Evolutionary conservation across 2,797 vertebrate species (phyloP).

Genomic region (Chrosomus eos): DNA sequence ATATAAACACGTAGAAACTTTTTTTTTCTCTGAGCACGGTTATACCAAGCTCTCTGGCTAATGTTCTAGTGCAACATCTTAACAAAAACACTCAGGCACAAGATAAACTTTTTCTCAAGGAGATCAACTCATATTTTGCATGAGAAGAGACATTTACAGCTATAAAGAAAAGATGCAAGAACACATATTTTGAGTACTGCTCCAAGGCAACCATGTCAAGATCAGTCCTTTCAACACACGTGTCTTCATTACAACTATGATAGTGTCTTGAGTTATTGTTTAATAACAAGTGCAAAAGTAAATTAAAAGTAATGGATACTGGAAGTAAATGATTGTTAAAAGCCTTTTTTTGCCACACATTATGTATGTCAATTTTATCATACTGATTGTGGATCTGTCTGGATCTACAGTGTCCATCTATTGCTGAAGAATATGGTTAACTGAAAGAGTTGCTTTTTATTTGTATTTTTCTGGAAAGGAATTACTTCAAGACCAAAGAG

Average conservation of each 20-base stretch:
- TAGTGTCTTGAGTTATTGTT: constrained; percentile 35
- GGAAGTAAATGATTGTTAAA: constrained; percentile 42
- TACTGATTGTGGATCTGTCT: neutral
- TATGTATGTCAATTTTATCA: neutral
- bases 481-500: constrained; percentile 26
- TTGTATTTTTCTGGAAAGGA: constrained; percentile 8
- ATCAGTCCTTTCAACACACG: constrained; percentile 37
- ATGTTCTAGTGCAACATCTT: constrained; percentile 64
- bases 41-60: constrained; percentile 55
- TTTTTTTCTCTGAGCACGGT: constrained; percentile 57
- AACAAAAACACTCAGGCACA: constrained; percentile 60
- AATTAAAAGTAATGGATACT: constrained; percentile 23
- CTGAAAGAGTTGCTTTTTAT: neutral
- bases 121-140: constrained; percentile 52
- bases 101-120: constrained; percentile 25
- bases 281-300: constrained; percentile 32
- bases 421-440: constrained; percentile 39
- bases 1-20: constrained; percentile 60
- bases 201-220: constrained; percentile 59
- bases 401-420: constrained; percentile 35
- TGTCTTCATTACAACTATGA: constrained; percentile 24
- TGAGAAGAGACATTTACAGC: constrained; percentile 40
- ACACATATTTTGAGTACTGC: constrained; percentile 55
- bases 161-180: constrained; percentile 49
- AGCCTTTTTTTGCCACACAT: constrained; percentile 13